These are phyloP conservation scores for Jaculus jaculus DNA, from an alignment of 2,113 vertebrate genomes.

Conservation along the genomic window DNA sequence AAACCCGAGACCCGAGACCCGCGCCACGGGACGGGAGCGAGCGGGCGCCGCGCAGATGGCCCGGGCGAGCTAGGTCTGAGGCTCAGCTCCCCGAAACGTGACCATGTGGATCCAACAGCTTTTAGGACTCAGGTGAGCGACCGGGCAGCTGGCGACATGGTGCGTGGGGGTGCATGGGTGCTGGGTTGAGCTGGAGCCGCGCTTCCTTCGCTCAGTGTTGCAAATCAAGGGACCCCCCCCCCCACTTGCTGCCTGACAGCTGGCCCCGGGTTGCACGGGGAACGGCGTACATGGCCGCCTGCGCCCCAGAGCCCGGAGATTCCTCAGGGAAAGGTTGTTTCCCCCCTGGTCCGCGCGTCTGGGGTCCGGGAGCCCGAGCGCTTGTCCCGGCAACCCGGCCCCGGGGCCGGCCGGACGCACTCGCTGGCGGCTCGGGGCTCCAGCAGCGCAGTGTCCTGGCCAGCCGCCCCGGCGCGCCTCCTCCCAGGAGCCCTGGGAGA, in stretches of 20 bases:
- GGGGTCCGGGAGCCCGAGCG: background rate
- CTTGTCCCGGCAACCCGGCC: background rate
- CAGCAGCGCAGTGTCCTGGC: conserved; percentile 79
- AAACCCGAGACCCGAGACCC: conserved; percentile 62
- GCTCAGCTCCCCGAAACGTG: conserved; percentile 77
- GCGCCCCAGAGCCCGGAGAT: background rate
- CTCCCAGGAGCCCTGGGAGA: background rate
- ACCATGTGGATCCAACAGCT: conserved; percentile 87
- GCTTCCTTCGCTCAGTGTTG: conserved; percentile 20
- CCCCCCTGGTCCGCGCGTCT: background rate
- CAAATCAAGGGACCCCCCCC: background rate
- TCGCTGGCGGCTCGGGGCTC: conserved; percentile 6
- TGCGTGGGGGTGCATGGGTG: conserved; percentile 49
- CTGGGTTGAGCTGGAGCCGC: background rate
- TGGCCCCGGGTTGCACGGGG: background rate
- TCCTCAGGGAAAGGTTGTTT: background rate
- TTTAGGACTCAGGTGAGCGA: conserved; percentile 84
- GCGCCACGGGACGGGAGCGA: conserved; percentile 73
- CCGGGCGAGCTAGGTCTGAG: conserved; percentile 79
- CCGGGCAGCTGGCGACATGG: background rate
- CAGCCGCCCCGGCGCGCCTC: conserved; percentile 56
- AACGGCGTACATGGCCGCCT: background rate
- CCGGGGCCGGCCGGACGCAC: background rate
- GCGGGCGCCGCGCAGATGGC: conserved; percentile 78
- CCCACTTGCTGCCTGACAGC: background rate